A percentile compares a stretch with the other conserved stretches of the same genome.
These are phyloP conservation scores for Cyprinella venusta DNA, from an alignment of 2,797 vertebrate species.

Conservation along the genomic window DNA sequence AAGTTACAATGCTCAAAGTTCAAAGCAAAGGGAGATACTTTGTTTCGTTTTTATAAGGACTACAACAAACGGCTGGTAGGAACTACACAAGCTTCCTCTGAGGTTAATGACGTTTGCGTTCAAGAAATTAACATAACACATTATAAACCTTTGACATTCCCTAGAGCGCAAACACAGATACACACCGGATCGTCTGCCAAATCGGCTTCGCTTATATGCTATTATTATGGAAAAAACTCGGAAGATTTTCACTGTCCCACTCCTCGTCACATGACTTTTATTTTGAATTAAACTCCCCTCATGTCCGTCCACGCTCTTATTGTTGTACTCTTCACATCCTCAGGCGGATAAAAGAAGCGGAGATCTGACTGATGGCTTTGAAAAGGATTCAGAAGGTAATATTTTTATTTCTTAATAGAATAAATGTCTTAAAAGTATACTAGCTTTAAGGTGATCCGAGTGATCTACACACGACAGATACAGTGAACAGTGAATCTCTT, in stretches of 20 bases:
- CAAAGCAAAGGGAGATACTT: too few species aligned
- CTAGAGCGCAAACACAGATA: neutral
- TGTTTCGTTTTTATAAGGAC: too few species aligned
- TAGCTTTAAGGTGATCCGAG: slow-evolving; percentile 34
- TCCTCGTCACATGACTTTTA: slow-evolving; percentile 31
- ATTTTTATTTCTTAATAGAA: slow-evolving; percentile 14
- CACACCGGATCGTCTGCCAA: neutral
- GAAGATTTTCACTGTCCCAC: neutral
- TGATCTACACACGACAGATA: slow-evolving; percentile 27
- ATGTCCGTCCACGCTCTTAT: slow-evolving; percentile 3
- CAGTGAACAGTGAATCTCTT: slow-evolving; percentile 54
- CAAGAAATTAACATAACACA: neutral
- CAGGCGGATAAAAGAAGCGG: slow-evolving; percentile 62
- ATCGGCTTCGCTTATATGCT: neutral
- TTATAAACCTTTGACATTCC: neutral
- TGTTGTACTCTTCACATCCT: slow-evolving; percentile 36
- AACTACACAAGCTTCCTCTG: too few species aligned
- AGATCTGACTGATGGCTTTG: slow-evolving; percentile 73
- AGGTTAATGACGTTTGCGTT: neutral
- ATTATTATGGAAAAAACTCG: neutral
- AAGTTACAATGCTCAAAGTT: too few species aligned
- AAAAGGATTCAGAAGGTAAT: slow-evolving; percentile 80
- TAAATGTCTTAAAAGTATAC: slow-evolving; percentile 14
- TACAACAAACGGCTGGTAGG: too few species aligned
- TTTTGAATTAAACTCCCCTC: slow-evolving; percentile 41